These are phyloP conservation scores for Pyralis farinalis DNA, from an alignment of 2,888 invertebrate species.

Conservation along the genomic window DNA sequence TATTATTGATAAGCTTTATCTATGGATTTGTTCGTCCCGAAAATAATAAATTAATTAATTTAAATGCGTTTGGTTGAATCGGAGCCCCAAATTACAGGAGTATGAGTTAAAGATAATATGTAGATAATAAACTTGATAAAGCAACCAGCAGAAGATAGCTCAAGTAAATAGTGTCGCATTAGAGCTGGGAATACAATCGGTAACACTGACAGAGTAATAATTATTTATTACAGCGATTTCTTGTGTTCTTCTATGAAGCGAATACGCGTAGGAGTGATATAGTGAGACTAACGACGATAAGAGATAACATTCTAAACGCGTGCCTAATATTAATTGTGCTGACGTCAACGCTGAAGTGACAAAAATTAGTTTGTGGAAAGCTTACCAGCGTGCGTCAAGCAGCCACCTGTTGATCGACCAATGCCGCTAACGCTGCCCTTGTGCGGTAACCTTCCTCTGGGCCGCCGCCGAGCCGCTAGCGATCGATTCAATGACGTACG, in stretches of 20 bases:
- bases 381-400: conserved; percentile 53
- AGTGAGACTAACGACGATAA: conserved; percentile 4
- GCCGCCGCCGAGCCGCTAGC: conserved; percentile 37
- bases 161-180: too few relatives aligned
- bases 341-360: conserved; percentile 52
- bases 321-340: conserved; percentile 20
- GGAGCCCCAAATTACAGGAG: too few relatives aligned
- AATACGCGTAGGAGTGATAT: conserved; percentile 5
- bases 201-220: background rate
- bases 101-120: too few relatives aligned
- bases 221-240: background rate
- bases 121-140: too few relatives aligned
- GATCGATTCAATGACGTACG: conserved; percentile 75
- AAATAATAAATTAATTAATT: too few relatives aligned
- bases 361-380: conserved; percentile 43
- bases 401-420: conserved; percentile 65
- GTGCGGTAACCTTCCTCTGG: conserved; percentile 60
- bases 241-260: background rate
- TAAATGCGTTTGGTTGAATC: too few relatives aligned
- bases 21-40: too few relatives aligned
- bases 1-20: too few relatives aligned
- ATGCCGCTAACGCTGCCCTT: conserved; percentile 51
- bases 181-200: too few relatives aligned
- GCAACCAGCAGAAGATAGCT: too few relatives aligned
- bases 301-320: conserved; percentile 9